These are phyloP conservation scores for Elmis aenea DNA, from an alignment of 2,888 invertebrate genomes.

Conservation along the genomic window DNA sequence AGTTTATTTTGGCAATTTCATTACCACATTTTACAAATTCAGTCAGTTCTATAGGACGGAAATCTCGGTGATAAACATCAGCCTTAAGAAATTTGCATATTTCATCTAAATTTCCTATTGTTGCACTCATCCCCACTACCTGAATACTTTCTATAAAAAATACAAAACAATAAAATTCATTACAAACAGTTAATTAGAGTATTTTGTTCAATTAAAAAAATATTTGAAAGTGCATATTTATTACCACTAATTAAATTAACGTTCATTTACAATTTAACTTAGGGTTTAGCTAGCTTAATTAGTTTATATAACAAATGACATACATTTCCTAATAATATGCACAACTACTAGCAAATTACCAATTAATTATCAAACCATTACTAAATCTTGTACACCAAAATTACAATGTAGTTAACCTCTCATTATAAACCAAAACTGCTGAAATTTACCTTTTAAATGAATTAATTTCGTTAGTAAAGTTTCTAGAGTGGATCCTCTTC, in stretches of 20 bases:
- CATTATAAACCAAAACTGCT: no score
- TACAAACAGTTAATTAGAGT: background rate
- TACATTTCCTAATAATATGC: no score
- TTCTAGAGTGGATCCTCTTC: slow-evolving; percentile 82
- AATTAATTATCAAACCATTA: no score
- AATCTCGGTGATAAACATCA: slow-evolving; percentile 75
- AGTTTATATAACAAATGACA: no score
- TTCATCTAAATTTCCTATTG: slow-evolving; percentile 85
- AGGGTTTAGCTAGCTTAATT: no score
- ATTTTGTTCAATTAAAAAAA: background rate
- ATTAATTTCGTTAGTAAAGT: slow-evolving; percentile 75
- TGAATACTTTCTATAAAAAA: slow-evolving; percentile 60
- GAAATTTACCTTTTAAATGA: slow-evolving; percentile 64
- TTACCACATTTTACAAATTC: slow-evolving; percentile 78
- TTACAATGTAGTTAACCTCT: no score
- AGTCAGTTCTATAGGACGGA: slow-evolving; percentile 81
- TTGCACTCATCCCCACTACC: slow-evolving; percentile 96
- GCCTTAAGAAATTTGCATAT: slow-evolving; percentile 76
- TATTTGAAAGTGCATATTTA: no score
- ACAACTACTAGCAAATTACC: no score
- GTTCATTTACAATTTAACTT: no score
- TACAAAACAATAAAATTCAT: no score
- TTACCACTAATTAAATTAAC: no score
- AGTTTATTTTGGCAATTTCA: slow-evolving; percentile 51
- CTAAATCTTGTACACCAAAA: no score